A percentile compares a stretch with the other conserved stretches of the same genome.
Evolutionary conservation across 2,888 invertebrate genomes (phyloP).

Genomic region (Agonopterix subpropinquella): DNA sequence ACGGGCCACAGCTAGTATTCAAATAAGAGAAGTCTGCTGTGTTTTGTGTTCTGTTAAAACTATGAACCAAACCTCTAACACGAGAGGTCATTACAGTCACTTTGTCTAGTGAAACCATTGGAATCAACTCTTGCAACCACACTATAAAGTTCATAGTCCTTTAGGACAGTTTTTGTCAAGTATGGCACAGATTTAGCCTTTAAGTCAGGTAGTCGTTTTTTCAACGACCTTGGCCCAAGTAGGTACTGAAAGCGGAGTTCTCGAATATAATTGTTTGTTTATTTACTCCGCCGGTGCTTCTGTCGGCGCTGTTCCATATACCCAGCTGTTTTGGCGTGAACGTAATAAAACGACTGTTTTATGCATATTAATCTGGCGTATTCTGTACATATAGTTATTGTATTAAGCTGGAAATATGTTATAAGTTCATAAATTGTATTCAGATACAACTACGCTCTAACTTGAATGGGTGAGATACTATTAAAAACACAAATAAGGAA

Average conservation of each 20-base stretch:
- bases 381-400: no score
- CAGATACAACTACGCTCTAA: no score
- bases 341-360: not conserved
- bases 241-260: slow-evolving; percentile 23
- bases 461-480: no score
- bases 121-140: not conserved
- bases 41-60: no score
- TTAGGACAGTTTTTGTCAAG: slow-evolving; percentile 14
- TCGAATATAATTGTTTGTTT: slow-evolving; percentile 24
- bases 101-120: no score
- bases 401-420: no score
- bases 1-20: no score
- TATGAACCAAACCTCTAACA: no score
- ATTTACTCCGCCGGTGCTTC: slow-evolving; percentile 22
- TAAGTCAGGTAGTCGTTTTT: slow-evolving; percentile 32
- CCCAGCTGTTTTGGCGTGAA: not conserved
- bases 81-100: no score
- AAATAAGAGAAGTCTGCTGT: no score
- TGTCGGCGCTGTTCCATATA: slow-evolving; percentile 9
- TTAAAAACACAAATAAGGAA: not conserved
- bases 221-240: slow-evolving; percentile 30
- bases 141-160: slow-evolving; percentile 25
- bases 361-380: not conserved
- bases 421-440: no score
- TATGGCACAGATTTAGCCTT: slow-evolving; percentile 24